phyloP scores from a whole-genome alignment of 2,888 invertebrate genomes.

The Platypus cylindrus region DNA sequence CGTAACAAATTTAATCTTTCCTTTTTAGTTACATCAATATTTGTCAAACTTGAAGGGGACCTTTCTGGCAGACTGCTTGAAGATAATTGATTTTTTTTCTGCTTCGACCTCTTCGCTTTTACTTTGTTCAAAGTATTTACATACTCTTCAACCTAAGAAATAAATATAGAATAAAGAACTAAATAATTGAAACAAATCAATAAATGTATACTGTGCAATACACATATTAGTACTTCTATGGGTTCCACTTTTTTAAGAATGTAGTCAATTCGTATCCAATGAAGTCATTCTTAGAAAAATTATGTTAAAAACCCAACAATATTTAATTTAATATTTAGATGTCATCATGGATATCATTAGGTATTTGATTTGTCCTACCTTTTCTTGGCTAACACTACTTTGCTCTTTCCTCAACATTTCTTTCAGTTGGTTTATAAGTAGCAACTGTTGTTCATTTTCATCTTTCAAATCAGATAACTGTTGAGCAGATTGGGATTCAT shows the following conservation, averaged over 20 bases:
- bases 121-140: conserved; percentile 33
- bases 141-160: conserved; percentile 29
- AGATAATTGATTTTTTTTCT: conserved; percentile 22
- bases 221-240: no score
- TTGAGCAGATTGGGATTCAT: conserved; percentile 17
- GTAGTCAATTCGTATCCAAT: no score
- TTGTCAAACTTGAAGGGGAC: conserved; percentile 16
- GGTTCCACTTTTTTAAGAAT: no score
- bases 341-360: no score
- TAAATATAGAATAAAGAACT: background rate
- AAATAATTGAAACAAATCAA: no score
- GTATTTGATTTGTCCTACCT: conserved; percentile 18
- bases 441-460: conserved; percentile 33
- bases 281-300: no score
- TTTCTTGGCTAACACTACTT: conserved; percentile 31
- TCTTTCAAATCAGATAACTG: conserved; percentile 31
- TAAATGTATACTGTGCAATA: no score
- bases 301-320: background rate
- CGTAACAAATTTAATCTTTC: conserved; percentile 35
- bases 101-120: conserved; percentile 29
- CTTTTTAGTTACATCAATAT: conserved; percentile 39
- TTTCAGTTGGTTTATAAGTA: conserved; percentile 33
- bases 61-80: conserved; percentile 15
- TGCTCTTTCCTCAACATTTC: conserved; percentile 36
- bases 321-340: background rate